These are phyloP conservation scores for Rugalucina vietnamica DNA, from an alignment of 2,888 invertebrate genomes.

Conservation along the genomic window DNA sequence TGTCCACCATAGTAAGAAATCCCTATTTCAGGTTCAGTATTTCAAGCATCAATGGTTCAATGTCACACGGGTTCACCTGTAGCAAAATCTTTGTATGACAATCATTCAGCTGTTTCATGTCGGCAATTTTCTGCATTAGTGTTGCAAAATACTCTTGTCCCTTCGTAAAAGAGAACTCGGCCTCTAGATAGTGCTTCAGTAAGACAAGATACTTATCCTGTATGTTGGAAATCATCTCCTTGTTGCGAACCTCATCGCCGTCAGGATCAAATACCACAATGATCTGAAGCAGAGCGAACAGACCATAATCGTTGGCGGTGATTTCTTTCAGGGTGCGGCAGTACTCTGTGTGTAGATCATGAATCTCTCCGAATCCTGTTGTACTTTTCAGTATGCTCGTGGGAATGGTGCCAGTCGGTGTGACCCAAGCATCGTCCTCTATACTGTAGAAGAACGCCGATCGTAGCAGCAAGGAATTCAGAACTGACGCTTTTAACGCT, in stretches of 20 bases:
- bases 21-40: conserved; percentile 92
- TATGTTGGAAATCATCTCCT: conserved; percentile 77
- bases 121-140: conserved; percentile 93
- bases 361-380: conserved; percentile 85
- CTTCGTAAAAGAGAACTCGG: conserved; percentile 75
- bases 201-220: conserved; percentile 85
- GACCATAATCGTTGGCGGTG: conserved; percentile 92
- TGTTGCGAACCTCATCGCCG: conserved; percentile 87
- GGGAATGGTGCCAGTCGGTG: conserved; percentile 88
- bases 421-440: conserved; percentile 94
- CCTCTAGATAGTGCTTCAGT: conserved; percentile 83
- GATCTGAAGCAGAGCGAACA: conserved; percentile 95
- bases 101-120: conserved; percentile 94
- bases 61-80: conserved; percentile 95
- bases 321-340: conserved; percentile 80
- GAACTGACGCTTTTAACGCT: conserved; percentile 89
- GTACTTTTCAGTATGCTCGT: conserved; percentile 96
- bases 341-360: conserved; percentile 81
- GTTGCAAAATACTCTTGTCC: conserved; percentile 75
- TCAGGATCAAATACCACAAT: conserved; percentile 95
- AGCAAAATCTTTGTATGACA: conserved; percentile 96
- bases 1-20: too few species aligned
- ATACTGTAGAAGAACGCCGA: conserved; percentile 96
- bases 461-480: conserved; percentile 90
- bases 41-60: conserved; percentile 96